Conservation (phyloP, 2,797 vertebrate species). For the Takifugu ocellatus region DNA sequence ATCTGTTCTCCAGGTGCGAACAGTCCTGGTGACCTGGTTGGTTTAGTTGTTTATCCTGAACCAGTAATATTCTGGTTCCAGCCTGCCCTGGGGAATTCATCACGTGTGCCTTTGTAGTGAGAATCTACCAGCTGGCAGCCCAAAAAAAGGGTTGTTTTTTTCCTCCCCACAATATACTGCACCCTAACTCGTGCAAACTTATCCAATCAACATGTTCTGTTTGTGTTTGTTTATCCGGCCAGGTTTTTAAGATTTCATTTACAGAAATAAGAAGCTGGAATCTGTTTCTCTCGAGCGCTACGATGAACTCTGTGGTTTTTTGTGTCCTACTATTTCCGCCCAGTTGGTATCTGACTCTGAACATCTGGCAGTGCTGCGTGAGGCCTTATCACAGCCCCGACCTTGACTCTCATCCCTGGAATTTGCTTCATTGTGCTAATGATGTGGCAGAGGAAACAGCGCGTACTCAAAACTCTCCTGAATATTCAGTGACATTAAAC, state of each 20-base stretch:
- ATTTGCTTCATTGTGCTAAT: slow-evolving; percentile 36
- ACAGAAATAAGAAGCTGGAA: too few species aligned
- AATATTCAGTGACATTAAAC: background rate
- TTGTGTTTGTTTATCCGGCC: too few species aligned
- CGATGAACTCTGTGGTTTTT: slow-evolving; percentile 7
- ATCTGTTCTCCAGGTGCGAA: slow-evolving; percentile 37
- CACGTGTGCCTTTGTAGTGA: slow-evolving; percentile 46
- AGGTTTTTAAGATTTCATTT: too few species aligned
- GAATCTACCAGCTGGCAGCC: slow-evolving; percentile 50
- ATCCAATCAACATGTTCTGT: too few species aligned
- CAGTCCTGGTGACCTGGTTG: slow-evolving; percentile 61
- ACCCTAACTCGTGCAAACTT: background rate
- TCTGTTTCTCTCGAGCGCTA: background rate
- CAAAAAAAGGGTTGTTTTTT: too few species aligned
- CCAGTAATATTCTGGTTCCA: slow-evolving; percentile 48
- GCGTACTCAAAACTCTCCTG: slow-evolving; percentile 16
- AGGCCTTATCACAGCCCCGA: slow-evolving; percentile 58
- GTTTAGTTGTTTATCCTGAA: slow-evolving; percentile 56
- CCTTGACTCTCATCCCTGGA: slow-evolving; percentile 57
- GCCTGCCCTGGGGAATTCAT: slow-evolving; percentile 38
- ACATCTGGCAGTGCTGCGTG: slow-evolving; percentile 49
- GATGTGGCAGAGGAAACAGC: slow-evolving; percentile 8
- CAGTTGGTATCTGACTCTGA: slow-evolving; percentile 46
- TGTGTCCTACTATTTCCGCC: slow-evolving; percentile 26
- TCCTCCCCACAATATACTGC: slow-evolving; percentile 11